These are phyloP conservation scores for Vulpes ferrilata DNA, from an alignment of 2,113 vertebrate genomes.

Conservation along the genomic window DNA sequence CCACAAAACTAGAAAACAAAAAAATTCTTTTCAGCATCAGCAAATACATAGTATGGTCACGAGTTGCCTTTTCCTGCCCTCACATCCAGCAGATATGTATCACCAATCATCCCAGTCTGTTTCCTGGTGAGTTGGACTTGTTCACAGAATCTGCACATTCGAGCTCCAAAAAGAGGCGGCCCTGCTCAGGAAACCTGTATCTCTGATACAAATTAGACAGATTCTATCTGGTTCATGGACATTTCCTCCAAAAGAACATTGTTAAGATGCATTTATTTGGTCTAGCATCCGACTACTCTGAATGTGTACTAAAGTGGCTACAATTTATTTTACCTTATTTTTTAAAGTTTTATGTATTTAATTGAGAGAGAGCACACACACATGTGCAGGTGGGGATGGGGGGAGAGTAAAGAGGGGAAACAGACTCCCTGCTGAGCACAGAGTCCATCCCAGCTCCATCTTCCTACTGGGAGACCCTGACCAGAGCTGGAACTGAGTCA, in stretches of 20 bases:
- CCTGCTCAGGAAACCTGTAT: background rate
- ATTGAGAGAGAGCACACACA: background rate
- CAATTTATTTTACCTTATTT: background rate
- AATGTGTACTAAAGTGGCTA: background rate
- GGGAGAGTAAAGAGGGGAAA: background rate
- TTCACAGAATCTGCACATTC: background rate
- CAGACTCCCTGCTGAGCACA: background rate
- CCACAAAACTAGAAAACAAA: background rate
- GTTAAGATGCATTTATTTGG: background rate
- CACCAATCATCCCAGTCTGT: background rate
- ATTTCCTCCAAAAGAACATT: background rate
- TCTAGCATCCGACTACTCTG: background rate
- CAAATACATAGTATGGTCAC: background rate
- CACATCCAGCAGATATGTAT: accelerated
- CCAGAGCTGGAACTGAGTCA: background rate
- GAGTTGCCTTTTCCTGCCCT: background rate
- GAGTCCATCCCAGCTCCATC: background rate
- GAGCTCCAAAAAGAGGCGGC: background rate
- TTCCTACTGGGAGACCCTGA: background rate
- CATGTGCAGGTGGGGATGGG: too few relatives aligned
- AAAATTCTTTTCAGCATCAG: background rate
- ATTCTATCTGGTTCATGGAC: background rate
- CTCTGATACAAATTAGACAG: background rate
- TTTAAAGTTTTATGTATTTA: background rate
- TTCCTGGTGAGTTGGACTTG: background rate